A percentile compares a stretch with the other conserved stretches of the same genome.
These are phyloP conservation scores for Hofmannophila pseudospretella DNA, from an alignment of 2,888 invertebrate genomes.

Conservation along the genomic window DNA sequence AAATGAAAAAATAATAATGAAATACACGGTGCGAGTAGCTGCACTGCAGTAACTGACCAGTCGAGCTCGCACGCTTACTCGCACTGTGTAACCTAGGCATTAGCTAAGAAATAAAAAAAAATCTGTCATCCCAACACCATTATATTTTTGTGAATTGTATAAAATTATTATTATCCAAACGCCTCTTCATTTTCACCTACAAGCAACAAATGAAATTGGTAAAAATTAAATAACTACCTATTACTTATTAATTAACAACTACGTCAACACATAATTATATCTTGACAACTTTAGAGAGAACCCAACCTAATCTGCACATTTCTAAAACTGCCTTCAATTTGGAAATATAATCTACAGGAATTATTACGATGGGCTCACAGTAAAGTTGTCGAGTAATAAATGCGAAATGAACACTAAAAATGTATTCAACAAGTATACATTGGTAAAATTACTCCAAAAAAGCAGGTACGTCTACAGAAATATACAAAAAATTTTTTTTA, in stretches of 20 bases:
- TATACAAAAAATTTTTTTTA: not conserved
- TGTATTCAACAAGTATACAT: too few relatives aligned
- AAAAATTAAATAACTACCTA: not conserved
- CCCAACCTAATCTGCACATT: not conserved
- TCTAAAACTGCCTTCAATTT: not conserved
- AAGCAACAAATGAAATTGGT: conserved; percentile 16
- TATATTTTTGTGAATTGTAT: conserved; percentile 20
- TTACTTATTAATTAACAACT: too few relatives aligned
- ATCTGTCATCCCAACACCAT: conserved; percentile 26
- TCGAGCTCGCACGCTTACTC: too few relatives aligned
- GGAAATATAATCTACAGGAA: too few relatives aligned
- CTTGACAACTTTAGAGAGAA: not conserved
- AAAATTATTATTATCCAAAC: conserved; percentile 13
- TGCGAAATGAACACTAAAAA: conserved; percentile 8
- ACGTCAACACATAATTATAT: not conserved
- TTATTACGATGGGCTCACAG: too few relatives aligned
- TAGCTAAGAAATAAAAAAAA: too few relatives aligned
- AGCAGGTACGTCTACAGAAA: conserved; percentile 14
- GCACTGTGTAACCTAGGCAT: too few relatives aligned
- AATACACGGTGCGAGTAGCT: too few relatives aligned
- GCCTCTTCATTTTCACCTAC: conserved; percentile 21
- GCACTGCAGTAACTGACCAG: too few relatives aligned
- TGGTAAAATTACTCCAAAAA: conserved; percentile 1
- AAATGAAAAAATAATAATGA: too few relatives aligned
- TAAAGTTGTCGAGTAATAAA: conserved; percentile 8